A percentile compares a stretch with the other conserved stretches of the same genome.
phyloP scores from a whole-genome alignment of 2,888 invertebrate genomes.

The Agonopterix alstromeriana region DNA sequence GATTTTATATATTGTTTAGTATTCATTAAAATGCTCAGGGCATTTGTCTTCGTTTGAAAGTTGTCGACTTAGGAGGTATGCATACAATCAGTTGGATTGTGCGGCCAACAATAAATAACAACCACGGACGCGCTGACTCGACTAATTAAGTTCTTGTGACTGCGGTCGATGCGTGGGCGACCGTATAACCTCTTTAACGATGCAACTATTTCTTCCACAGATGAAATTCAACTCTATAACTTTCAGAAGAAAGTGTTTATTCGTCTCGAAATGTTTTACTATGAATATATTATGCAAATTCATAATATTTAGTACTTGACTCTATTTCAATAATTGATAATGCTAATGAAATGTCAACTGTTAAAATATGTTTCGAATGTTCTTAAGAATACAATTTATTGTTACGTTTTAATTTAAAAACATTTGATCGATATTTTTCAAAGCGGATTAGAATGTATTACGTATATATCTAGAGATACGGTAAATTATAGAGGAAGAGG shows the following conservation, averaged over 20 bases:
- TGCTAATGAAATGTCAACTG: slow-evolving; percentile 43
- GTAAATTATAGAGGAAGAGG: too few relatives aligned
- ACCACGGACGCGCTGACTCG: slow-evolving; percentile 43
- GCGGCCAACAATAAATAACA: slow-evolving; percentile 62
- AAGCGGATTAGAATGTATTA: too few relatives aligned
- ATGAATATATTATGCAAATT: slow-evolving; percentile 47
- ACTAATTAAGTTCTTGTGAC: slow-evolving; percentile 72
- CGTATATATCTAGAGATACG: too few relatives aligned
- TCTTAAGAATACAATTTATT: slow-evolving; percentile 15
- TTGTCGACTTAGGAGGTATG: slow-evolving; percentile 43
- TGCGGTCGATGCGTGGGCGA: slow-evolving; percentile 52
- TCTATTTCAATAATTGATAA: slow-evolving; percentile 62
- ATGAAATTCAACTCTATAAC: slow-evolving; percentile 26
- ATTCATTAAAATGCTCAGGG: slow-evolving; percentile 15
- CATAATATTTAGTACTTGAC: slow-evolving; percentile 45
- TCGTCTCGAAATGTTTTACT: slow-evolving; percentile 4
- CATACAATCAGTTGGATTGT: slow-evolving; percentile 56
- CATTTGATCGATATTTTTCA: neutral
- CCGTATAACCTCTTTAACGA: slow-evolving; percentile 38
- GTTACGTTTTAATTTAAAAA: neutral
- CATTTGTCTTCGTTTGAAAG: slow-evolving; percentile 42
- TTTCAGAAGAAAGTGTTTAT: slow-evolving; percentile 15
- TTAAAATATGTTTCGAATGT: slow-evolving; percentile 29
- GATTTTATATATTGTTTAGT: slow-evolving; percentile 11
- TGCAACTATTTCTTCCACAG: slow-evolving; percentile 20